These are phyloP conservation scores for mouse (Mus musculus) DNA, from an alignment of 2,113 vertebrate species.

Conservation along the genomic window GRCm39 chr11:33464501-33465000, in stretches of 20 bases:
- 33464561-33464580: neutral
- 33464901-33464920: neutral
- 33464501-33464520: constrained; percentile 20
- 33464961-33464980: constrained; percentile 40
- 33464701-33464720: neutral
- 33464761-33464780: too few relatives aligned
- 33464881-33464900: constrained; percentile 75
- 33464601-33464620: neutral
- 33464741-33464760: too few relatives aligned
- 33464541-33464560: neutral
- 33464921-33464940: neutral
- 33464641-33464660: neutral
- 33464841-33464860: neutral
- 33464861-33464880: constrained; percentile 27
- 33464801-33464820: too few relatives aligned
- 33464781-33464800: too few relatives aligned
- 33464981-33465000: constrained; percentile 42
- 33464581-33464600: constrained; percentile 38
- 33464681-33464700: constrained; percentile 14
- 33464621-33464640: neutral
- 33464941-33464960: constrained; percentile 20
- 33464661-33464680: neutral
- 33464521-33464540: neutral
- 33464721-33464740: too few relatives aligned
- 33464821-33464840: too few relatives aligned